phyloP scores from a whole-genome alignment of 1,140 invertebrate genomes.

The Probaryconus sp. region DNA sequence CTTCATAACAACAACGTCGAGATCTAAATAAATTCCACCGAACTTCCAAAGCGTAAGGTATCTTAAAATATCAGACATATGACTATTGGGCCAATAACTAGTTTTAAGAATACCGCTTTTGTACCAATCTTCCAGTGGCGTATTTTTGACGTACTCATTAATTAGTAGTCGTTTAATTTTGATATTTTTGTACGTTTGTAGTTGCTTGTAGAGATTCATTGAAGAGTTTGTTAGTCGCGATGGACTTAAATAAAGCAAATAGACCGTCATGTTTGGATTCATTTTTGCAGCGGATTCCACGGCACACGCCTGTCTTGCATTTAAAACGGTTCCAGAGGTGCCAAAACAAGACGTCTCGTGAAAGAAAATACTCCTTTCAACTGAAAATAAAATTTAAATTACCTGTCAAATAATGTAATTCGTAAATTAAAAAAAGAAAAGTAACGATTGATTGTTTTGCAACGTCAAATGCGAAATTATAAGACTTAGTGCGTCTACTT shows the following conservation, averaged over 20 bases:
- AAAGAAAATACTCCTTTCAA: slow-evolving; percentile 80
- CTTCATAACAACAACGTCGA: slow-evolving; percentile 85
- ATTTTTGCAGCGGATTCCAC: slow-evolving; percentile 83
- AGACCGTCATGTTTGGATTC: slow-evolving; percentile 80
- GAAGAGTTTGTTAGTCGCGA: slow-evolving; percentile 69
- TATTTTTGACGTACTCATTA: slow-evolving; percentile 79
- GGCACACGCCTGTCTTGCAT: slow-evolving; percentile 81
- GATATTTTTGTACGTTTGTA: slow-evolving; percentile 81
- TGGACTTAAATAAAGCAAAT: slow-evolving; percentile 79
- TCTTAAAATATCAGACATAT: slow-evolving; percentile 83
- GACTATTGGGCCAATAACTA: slow-evolving; percentile 79
- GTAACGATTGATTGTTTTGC: neutral
- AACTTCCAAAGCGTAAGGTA: slow-evolving; percentile 87
- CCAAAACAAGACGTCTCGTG: slow-evolving; percentile 80
- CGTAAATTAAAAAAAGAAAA: too few species aligned
- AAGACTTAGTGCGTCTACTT: too few species aligned
- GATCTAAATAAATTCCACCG: slow-evolving; percentile 87
- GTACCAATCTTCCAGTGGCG: slow-evolving; percentile 82
- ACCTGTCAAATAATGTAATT: too few species aligned
- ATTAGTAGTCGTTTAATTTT: slow-evolving; percentile 72
- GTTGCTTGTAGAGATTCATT: slow-evolving; percentile 68
- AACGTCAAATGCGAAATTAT: too few species aligned
- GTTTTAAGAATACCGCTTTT: slow-evolving; percentile 78
- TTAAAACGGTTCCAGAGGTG: slow-evolving; percentile 72
- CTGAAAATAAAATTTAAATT: slow-evolving; percentile 33